Base-by-base conservation (phyloP, 2,113 vertebrate species). In the Channa argus region DNA sequence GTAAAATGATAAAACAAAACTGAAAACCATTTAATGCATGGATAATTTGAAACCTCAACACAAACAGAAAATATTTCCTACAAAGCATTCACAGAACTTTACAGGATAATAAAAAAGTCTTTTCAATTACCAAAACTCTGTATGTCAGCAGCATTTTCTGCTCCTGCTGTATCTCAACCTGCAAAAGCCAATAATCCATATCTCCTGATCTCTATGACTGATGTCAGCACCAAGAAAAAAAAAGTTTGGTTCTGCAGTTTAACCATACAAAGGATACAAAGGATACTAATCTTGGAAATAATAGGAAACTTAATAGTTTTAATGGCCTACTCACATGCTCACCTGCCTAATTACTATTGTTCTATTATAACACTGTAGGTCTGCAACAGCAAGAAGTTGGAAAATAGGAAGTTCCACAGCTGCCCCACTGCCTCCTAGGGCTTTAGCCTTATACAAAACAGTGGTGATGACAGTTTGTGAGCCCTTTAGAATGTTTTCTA, bases 111-210 rank as follows among this genome's bases (percentile, higher is more conserved):
- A 66, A 79, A 72, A 58, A 61, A 24, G 41, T 51, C 5, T 60
- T 65, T 79, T 60, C 53, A 63, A 58, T 69, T 50, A 54, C 11
- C 8, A 45, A 41, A 77, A 74, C 45, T 13, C 51, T 33, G 34
- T 33, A 6, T 34, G 46, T 69, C 59, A 69, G 71, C 71, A 15
- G 38, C 39, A 24, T 58, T 69, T 41, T 49, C 11, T n/a, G 37
- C 51, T 56, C 52, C 52, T 12, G 61, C 33, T 45, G 44, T 51
- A 49, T 51, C 70, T 56, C 63, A 59, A 49, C 43, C 36, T 33
- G 51, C 37, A 46, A n/a, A 49, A 64, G 15, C 63, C 53, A 66
- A 66, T 59, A 65, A 50, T 5, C 52, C 13, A 3, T 15, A 50
- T 51, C 46, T 43, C 14, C 15, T 50, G 8, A 36, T 73, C 51